Conservation (phyloP, 2,113 vertebrate species). For the Apteryx mantelli region DNA sequence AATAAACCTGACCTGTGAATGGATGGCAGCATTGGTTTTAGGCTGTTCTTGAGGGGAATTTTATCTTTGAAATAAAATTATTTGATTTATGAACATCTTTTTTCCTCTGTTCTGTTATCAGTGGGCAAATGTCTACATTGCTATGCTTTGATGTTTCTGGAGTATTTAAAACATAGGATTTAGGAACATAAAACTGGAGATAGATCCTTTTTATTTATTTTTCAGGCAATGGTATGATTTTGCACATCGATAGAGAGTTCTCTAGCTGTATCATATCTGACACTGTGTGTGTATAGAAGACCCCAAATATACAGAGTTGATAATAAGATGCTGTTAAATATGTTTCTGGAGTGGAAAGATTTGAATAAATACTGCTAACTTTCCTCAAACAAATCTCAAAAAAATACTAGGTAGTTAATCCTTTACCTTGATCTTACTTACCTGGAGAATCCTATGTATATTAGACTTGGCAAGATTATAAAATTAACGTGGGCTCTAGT, state of each 20-base stretch:
- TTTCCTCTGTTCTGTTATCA: neutral
- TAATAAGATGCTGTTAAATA: neutral
- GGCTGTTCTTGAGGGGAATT: neutral
- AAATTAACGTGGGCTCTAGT: neutral
- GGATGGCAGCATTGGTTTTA: neutral
- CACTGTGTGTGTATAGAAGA: neutral
- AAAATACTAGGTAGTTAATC: neutral
- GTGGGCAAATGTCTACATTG: neutral
- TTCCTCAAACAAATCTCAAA: neutral
- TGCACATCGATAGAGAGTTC: neutral
- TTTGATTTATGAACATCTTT: slow-evolving; percentile 32
- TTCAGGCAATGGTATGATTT: neutral
- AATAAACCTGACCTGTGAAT: slow-evolving; percentile 13
- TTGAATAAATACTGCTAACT: neutral
- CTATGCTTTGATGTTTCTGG: neutral
- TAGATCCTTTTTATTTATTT: neutral
- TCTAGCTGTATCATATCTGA: neutral
- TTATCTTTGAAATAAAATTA: slow-evolving; percentile 11
- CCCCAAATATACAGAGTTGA: neutral
- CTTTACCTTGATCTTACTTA: slow-evolving; percentile 15
- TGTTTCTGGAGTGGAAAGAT: neutral
- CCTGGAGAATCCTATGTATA: neutral
- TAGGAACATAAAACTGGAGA: neutral
- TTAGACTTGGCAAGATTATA: slow-evolving; percentile 5
- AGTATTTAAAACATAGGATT: neutral